Percentiles rank a stretch among this genome's conserved stretches.
Evolutionary conservation across 2,113 vertebrate genomes (phyloP).

Genomic region (Tricholaema leucomelas): DNA sequence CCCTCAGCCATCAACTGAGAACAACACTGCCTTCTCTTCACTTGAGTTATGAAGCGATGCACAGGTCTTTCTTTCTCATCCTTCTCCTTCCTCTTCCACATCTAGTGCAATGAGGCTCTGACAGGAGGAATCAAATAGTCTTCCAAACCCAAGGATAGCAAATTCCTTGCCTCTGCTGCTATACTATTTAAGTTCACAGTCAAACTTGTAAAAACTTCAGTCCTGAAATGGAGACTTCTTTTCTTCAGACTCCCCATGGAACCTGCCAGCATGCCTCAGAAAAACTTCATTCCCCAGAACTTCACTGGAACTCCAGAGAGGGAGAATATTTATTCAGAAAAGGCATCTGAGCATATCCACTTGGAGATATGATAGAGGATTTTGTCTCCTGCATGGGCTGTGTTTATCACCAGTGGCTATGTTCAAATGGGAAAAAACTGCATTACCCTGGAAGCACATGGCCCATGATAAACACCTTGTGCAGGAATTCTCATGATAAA

Average conservation of each 20-base stretch:
- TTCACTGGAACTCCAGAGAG: background rate
- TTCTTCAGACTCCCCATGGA: background rate
- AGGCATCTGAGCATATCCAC: background rate
- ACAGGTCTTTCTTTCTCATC: background rate
- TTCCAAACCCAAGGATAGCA: background rate
- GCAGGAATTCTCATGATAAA: background rate
- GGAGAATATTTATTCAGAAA: background rate
- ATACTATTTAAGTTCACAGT: background rate
- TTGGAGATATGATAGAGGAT: background rate
- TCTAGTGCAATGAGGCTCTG: background rate
- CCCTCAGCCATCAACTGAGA: background rate
- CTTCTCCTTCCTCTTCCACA: background rate
- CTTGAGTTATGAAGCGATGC: background rate
- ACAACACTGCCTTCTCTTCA: background rate
- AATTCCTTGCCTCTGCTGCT: background rate
- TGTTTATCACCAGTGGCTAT: background rate
- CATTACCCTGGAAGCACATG: background rate
- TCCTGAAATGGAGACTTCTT: background rate
- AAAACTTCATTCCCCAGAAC: background rate
- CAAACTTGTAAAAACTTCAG: background rate
- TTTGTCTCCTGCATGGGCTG: background rate
- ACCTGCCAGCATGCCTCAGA: background rate
- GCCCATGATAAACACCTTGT: background rate
- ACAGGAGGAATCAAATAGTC: background rate
- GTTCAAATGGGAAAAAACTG: background rate